Evolutionary conservation across 2,797 vertebrate genomes (phyloP), one percentile per base, ranked within the genome.

Genomic region (Mormyrus proboscirostris): DNA sequence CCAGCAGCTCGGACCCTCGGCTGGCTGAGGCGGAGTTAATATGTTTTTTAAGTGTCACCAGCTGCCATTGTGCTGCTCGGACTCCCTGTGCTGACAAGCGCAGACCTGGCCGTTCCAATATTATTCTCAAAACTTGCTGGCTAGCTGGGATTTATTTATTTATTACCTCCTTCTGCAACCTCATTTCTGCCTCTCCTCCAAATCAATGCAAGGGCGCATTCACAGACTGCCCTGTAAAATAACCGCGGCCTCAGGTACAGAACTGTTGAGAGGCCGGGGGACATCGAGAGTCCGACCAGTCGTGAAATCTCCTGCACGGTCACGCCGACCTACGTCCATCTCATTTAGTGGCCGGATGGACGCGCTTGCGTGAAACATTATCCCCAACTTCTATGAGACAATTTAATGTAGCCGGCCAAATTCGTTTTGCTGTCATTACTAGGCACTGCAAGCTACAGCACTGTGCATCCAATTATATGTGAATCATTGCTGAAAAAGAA

Each of bases 71-170:
- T 84, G 38, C 41, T 0, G n/a, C 82, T 10, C 82, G 25, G 44
- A 22, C 41, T 47, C 9, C 76, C 84, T 55, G 8, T 9, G 25
- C 50, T 38, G 85, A 57, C 85, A 8, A 59, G 29, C 1, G 85
- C 50, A 86, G 19, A 19, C 85, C 51, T 3, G 6, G 85, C 85
- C 55, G 0, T n/a, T 53, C 85, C 85, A 8, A 38, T 8, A 33
- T 38, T 86, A 51, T 86, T 16, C 51, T 86, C 85, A 38, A 59
- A 33, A 47, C 41, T 50, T n/a, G 16, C 85, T 41, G 85, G 50
- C 50, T 25, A 22, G 16, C 44, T 86, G 84, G 9, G n/a, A 85
- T 38, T 55, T 86, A 86, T 57, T 86, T 86, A 86, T 86, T 86
- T 55, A 55, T 57, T 86, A 33, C 29, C 25, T 9, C 47, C 25